Evolutionary conservation across 1,140 invertebrate species (phyloP), one percentile per base, ranked within the genome.

Genomic region (Aphaenogaster ashmeadi): DNA sequence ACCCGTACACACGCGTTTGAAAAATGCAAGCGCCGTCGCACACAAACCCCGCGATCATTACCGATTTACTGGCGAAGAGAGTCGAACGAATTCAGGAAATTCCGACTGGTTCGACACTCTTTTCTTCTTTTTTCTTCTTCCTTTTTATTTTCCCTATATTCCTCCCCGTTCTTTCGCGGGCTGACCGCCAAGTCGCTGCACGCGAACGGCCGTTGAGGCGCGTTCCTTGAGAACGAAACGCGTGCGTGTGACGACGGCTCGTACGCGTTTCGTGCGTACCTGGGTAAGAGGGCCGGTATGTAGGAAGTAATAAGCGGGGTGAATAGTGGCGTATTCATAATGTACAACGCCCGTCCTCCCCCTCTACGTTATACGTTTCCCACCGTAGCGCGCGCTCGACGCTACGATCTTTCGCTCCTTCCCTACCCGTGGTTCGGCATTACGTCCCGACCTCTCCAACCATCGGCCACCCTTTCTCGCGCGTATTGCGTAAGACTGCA

Each of bases 321-420:
- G 93, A 95, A 94, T 94, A 92, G 93, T 85, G 89, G 86, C 88
- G 92, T 92, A 93, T 94, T 93, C 93, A 94, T 94, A 95, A 94
- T 94, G 91, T 89, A 69, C 66, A 74, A 94, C 78, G 87, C 91
- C 66, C 60, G 88, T 64, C 79, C 81, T 78, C 75, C 50, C 67
- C 9, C 47, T 64, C 56, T 62, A 56, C 52, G 38, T 89, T 87
- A 92, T 92, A 89, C 90, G 92, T 94, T 93, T 86, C 72, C 69
- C 56, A 64, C 54, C 47, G 69, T 60, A 27, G 21, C 21, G 54
- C 36, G 36, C 81, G 56, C 87, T 54, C 60, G 15, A 50, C 44
- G 9, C 69, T 44, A 36, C 56, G 47, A 60, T 84, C 80, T 71
- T 44, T 58, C 21, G 52, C 33, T 54, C 38, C 54, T 71, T 38